Conservation (phyloP, 2,888 invertebrate genomes). For the Drosophila mimetica region DNA sequence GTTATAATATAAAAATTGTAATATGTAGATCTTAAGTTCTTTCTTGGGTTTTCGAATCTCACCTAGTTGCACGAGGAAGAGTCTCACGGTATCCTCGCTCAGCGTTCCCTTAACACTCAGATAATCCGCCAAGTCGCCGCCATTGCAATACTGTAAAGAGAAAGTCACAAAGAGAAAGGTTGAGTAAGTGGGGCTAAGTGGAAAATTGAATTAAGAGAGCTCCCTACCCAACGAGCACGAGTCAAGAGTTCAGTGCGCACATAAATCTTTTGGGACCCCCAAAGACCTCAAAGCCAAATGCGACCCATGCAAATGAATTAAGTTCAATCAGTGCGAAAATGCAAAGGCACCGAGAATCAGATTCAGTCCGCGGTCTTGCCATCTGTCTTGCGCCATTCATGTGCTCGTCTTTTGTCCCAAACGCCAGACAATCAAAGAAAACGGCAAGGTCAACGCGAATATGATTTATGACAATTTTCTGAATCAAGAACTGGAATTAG, state of each 20-base stretch:
- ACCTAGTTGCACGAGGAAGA: conserved; percentile 97
- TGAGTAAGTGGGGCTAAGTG: conserved; percentile 2
- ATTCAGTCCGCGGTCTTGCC: not conserved
- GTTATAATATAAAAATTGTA: no score
- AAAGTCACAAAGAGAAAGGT: conserved; percentile 1
- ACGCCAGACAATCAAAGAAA: no score
- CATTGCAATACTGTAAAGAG: conserved; percentile 96
- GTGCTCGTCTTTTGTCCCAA: conserved; percentile 35
- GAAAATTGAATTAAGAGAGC: conserved; percentile 18
- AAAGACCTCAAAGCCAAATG: conserved; percentile 36
- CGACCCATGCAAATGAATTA: conserved; percentile 75
- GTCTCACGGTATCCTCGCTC: conserved; percentile 97
- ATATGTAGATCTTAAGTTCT: no score
- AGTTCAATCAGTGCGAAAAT: conserved; percentile 65
- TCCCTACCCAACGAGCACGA: not conserved
- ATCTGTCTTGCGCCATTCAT: conserved; percentile 35
- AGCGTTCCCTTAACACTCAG: conserved; percentile 96
- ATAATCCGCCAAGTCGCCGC: conserved; percentile 99
- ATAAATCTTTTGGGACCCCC: conserved; percentile 17
- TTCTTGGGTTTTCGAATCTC: conserved; percentile 71
- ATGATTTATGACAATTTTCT: conserved; percentile 63
- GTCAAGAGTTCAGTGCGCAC: conserved; percentile 20
- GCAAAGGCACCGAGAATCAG: conserved; percentile 10
- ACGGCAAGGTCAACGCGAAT: conserved; percentile 61
- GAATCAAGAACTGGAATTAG: conserved; percentile 47